A percentile compares a stretch with the other conserved stretches of the same genome.
Conservation (phyloP, 2,797 vertebrate genomes). For the Hydrolagus colliei region DNA sequence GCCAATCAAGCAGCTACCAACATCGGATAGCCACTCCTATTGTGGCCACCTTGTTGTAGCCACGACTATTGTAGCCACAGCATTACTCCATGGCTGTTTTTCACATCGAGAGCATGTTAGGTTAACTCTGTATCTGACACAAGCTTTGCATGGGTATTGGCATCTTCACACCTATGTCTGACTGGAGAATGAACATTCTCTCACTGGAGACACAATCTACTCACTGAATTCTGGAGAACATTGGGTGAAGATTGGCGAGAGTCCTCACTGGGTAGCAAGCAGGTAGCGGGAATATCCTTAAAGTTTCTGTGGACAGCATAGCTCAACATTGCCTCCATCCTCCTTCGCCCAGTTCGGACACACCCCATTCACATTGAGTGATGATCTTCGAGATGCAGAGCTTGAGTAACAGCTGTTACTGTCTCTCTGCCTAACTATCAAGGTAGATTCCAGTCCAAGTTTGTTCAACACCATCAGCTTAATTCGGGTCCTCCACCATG, state of each 20-base stretch:
- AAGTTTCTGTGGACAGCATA: neutral
- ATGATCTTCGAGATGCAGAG: neutral
- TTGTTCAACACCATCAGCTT: neutral
- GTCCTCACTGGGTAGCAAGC: neutral
- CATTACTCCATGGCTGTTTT: too few species aligned
- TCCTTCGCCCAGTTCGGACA: neutral
- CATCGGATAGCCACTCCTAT: too few species aligned
- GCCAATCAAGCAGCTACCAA: neutral
- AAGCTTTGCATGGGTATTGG: neutral
- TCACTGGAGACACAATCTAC: too few species aligned
- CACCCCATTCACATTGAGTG: neutral
- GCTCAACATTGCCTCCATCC: neutral
- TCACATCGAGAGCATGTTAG: too few species aligned
- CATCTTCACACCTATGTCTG: conserved; percentile 1
- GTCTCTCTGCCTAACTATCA: neutral
- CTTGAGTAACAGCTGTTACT: neutral
- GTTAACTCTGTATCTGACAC: too few species aligned
- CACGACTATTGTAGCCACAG: too few species aligned
- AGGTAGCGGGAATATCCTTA: neutral
- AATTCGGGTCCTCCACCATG: neutral
- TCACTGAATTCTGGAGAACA: too few species aligned
- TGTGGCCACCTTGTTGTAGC: too few species aligned
- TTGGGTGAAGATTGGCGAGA: neutral
- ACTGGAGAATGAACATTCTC: neutral
- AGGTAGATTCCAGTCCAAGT: neutral